Base-by-base conservation (phyloP, 2,888 invertebrate genomes). In the Bombylius major region DNA sequence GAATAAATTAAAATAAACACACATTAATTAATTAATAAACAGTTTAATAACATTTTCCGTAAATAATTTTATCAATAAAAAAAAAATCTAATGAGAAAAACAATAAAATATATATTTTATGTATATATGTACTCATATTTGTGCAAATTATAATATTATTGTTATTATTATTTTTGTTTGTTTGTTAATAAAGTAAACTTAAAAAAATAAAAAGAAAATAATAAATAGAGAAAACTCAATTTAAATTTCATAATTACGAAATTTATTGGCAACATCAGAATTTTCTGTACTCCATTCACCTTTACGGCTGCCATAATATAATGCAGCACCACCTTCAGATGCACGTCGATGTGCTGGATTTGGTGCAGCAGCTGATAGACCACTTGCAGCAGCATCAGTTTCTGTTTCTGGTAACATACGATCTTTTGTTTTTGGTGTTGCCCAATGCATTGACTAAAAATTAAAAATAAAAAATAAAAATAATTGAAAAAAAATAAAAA, bases 221-320 rank as follows among this genome's bases (percentile, higher is more conserved):
- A 12, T 31, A 47, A 23, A 47, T 5, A 47, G 31, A 31, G 9
- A 44, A n/a, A 44, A 12, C 9, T 51, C 12, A 47, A 54, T 66
- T 87, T 89, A 93, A 71, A 92, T 91, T 76, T 93, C 91, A 77
- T 92, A 92, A 76, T 92, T 92, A 73, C 90, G 84, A 76, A 90
- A 90, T 75, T 90, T 89, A 73, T 81, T 86, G 76, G 89, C 87
- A 66, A 89, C 85, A 70, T 89, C 89, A 42, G 87, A 84, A 36
- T 87, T 84, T 61, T 89, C 85, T 53, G 82, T 80, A 66, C 83
- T 83, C 80, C 87, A 87, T 63, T 89, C 75, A 51, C 67, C 66
- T 62, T 73, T 73, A 53, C 83, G 64, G 75, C 77, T 76, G 75
- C 75, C 75, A 63, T 79, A 80, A 66, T 83, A 83, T 36, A 84